A percentile compares a stretch with the other conserved stretches of the same genome.
Conservation (phyloP, 2,797 vertebrate species). For the Cryptoprocta ferox region DNA sequence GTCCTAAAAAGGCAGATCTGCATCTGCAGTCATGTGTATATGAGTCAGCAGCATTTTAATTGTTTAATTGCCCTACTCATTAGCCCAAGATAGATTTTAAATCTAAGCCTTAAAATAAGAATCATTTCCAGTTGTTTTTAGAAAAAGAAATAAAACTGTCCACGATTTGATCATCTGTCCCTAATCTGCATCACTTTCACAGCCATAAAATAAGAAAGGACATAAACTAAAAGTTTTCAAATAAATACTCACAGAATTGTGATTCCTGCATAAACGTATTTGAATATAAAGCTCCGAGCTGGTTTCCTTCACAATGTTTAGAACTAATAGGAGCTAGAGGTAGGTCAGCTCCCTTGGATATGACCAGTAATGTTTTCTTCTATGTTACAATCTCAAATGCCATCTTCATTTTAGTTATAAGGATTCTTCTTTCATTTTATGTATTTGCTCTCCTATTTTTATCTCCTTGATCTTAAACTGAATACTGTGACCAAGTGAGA, state of each 20-base stretch:
- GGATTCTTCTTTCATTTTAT: not conserved
- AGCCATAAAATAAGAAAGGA: not conserved
- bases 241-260: not conserved
- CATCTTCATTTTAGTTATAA: not conserved
- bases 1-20: not conserved
- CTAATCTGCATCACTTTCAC: not conserved
- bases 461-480: not conserved
- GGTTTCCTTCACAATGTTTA: not conserved
- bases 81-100: constrained; percentile 27
- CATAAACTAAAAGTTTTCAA: not conserved
- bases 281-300: not conserved
- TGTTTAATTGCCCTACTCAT: not conserved
- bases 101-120: constrained; percentile 22
- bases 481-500: constrained; percentile 7
- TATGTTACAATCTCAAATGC: not conserved
- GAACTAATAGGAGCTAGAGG: not conserved
- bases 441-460: not conserved
- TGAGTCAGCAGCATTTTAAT: not conserved
- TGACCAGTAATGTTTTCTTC: not conserved
- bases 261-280: not conserved
- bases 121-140: not conserved
- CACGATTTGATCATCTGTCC: not conserved
- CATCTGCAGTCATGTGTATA: not conserved
- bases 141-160: not conserved
- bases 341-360: not conserved